Evolutionary conservation across 2,797 vertebrate species (phyloP).

Genomic region (Galagoides demidoff): DNA sequence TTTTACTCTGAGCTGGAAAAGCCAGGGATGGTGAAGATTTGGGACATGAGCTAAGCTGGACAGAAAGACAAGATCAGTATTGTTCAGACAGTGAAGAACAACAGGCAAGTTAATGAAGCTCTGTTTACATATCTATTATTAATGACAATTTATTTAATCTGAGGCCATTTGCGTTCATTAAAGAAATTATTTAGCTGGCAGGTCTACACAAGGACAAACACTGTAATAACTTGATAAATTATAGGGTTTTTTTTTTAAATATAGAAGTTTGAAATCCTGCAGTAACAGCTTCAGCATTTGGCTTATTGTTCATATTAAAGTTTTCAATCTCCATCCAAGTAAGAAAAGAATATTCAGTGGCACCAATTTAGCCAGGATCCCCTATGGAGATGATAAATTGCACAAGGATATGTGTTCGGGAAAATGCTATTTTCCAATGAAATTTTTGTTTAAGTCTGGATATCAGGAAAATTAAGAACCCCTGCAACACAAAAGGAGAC

Average conservation of each 20-base stretch:
- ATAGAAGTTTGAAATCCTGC: conserved; percentile 22
- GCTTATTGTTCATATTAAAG: conserved; percentile 47
- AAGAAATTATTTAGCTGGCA: conserved; percentile 49
- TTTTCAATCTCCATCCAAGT: conserved; percentile 60
- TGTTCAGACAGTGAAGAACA: not conserved
- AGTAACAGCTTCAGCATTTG: conserved; percentile 43
- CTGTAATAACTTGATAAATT: conserved; percentile 40
- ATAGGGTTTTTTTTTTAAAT: conserved; percentile 57
- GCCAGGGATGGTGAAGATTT: not conserved
- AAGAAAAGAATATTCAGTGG: conserved; percentile 63
- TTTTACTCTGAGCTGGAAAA: not conserved
- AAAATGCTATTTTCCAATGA: conserved; percentile 54
- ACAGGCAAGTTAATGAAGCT: not conserved
- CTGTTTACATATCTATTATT: conserved; percentile 29
- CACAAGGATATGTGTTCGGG: conserved; percentile 2
- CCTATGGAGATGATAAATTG: conserved; percentile 54
- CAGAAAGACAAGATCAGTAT: not conserved
- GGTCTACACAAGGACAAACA: conserved; percentile 35
- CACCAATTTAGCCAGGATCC: conserved; percentile 61
- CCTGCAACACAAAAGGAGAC: conserved; percentile 16
- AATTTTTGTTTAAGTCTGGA: conserved; percentile 43
- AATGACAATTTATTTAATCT: not conserved
- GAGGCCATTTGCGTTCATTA: not conserved
- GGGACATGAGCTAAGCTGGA: not conserved
- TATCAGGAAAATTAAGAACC: conserved; percentile 51